Conservation (phyloP, 2,888 invertebrate genomes). For the Drosophila pegasa region DNA sequence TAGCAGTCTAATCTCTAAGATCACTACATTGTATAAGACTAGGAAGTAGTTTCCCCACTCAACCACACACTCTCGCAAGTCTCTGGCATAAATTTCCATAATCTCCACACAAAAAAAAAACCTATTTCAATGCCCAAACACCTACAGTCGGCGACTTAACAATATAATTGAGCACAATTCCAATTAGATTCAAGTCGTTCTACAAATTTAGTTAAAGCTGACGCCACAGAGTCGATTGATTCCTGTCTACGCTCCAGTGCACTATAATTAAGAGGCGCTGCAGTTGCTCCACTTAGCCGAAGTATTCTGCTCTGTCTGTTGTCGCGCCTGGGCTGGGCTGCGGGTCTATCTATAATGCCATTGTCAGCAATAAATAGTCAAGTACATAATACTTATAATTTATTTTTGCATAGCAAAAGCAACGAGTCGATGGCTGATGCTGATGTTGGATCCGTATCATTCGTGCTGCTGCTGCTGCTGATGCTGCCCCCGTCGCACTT, state of each 20-base stretch:
- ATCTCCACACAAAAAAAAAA: neutral
- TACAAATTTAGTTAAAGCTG: conserved; percentile 44
- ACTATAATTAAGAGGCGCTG: conserved; percentile 70
- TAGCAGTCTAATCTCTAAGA: neutral
- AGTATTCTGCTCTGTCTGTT: conserved; percentile 8
- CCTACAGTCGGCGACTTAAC: neutral
- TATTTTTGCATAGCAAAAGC: conserved; percentile 71
- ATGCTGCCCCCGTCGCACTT: conserved; percentile 60
- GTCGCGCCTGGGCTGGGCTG: conserved; percentile 8
- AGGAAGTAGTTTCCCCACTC: neutral
- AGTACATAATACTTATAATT: conserved; percentile 78
- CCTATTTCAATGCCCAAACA: neutral
- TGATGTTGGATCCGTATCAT: conserved; percentile 29
- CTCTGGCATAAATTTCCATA: conserved; percentile 1
- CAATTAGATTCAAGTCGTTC: conserved; percentile 26
- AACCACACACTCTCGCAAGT: neutral
- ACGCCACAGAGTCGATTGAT: conserved; percentile 61
- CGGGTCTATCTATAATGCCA: conserved; percentile 36
- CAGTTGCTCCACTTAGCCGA: conserved; percentile 59
- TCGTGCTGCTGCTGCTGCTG: conserved; percentile 6
- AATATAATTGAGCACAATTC: conserved; percentile 27
- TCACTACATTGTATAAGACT: neutral
- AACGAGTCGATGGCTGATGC: conserved; percentile 36
- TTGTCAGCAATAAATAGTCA: conserved; percentile 78
- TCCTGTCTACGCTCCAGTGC: conserved; percentile 26